Evolutionary conservation across 2,113 vertebrate genomes (phyloP).

Genomic region (Bos javanicus): DNA sequence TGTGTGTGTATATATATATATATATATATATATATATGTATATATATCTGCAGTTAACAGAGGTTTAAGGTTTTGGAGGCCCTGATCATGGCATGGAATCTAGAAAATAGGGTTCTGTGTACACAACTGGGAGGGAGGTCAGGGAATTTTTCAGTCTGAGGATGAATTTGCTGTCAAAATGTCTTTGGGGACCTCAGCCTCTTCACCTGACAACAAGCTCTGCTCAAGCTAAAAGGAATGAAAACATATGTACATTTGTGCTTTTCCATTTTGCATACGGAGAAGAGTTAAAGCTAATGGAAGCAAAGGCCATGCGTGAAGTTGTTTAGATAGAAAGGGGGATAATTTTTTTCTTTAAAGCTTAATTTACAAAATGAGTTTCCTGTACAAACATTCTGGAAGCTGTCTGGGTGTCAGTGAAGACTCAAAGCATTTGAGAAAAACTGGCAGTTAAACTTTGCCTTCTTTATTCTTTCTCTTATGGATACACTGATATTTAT

Average conservation of each 20-base stretch:
- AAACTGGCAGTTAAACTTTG: background rate
- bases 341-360: background rate
- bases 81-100: background rate
- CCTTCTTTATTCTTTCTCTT: slow-evolving; percentile 25
- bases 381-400: background rate
- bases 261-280: background rate
- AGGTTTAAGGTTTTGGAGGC: background rate
- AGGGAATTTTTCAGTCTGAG: background rate
- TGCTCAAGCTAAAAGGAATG: background rate
- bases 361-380: background rate
- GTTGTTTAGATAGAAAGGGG: background rate
- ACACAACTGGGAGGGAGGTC: background rate
- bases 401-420: background rate
- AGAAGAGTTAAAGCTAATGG: background rate
- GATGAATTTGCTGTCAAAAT: background rate
- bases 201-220: background rate
- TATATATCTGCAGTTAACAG: background rate
- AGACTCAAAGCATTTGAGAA: background rate
- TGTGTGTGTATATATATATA: no score
- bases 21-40: background rate
- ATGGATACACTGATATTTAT: background rate
- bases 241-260: background rate
- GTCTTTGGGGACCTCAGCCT: background rate
- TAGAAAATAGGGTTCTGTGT: background rate
- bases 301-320: background rate